Evolutionary conservation across 2,797 vertebrate species (phyloP).

Genomic region (Astyanax mexicanus): DNA sequence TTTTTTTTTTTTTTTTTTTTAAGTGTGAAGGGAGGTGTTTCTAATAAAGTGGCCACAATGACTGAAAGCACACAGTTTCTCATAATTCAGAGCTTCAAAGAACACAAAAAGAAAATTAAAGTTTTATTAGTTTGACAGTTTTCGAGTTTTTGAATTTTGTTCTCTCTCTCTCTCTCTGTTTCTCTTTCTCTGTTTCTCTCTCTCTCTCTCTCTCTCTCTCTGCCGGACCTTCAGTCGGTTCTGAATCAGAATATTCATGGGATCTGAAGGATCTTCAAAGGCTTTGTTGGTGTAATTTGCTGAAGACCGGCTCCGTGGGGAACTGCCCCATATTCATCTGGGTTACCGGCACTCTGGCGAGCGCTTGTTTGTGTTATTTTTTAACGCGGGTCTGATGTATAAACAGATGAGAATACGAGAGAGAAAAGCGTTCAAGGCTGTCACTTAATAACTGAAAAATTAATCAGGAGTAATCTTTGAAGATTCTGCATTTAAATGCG

Average conservation of each 20-base stretch:
- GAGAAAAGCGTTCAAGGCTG: slow-evolving; percentile 67
- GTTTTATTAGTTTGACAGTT: no score
- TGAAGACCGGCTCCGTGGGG: slow-evolving; percentile 20
- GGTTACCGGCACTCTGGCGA: slow-evolving; percentile 2
- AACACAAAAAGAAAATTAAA: no score
- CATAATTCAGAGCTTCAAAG: no score
- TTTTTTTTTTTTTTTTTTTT: no score
- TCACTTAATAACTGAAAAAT: slow-evolving; percentile 72
- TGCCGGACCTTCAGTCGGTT: not conserved
- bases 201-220: slow-evolving; percentile 34
- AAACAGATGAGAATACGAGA: slow-evolving; percentile 33
- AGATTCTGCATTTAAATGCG: slow-evolving; percentile 31
- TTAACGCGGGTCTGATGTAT: not conserved
- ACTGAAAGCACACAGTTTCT: no score
- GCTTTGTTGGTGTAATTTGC: slow-evolving; percentile 36
- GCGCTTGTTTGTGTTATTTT: slow-evolving; percentile 21
- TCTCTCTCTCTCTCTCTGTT: no score
- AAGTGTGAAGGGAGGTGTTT: no score
- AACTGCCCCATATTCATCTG: slow-evolving; percentile 30
- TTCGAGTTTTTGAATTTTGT: no score
- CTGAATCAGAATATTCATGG: slow-evolving; percentile 46
- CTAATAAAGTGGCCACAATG: no score
- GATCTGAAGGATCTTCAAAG: slow-evolving; percentile 50
- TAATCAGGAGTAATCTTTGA: slow-evolving; percentile 63
- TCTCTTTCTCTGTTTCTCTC: no score